Base-by-base conservation (phyloP, 2,113 vertebrate species). In the Austrofundulus limnaeus region DNA sequence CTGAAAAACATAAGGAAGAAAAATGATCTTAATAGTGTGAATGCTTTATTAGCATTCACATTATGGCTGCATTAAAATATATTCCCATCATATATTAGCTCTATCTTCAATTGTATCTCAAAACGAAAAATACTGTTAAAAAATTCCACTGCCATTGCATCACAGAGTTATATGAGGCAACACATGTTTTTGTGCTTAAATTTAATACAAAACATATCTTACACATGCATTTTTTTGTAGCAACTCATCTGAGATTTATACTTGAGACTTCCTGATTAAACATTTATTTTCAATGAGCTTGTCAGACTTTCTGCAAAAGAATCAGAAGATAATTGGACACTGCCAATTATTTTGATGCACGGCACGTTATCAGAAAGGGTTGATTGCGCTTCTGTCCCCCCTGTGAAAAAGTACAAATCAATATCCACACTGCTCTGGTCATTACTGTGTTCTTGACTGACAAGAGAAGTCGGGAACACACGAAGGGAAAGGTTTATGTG, bases 311-410 rank as follows among this genome's bases (percentile, higher is more conserved):
- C 71, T 78, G 75, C 49, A 72, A 71, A 87, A 25, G 81, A 83
- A 87, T 88, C 83, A 80, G 69, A 47, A 82, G 76, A 72, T 89
- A 89, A 91, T 85, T 81, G 81, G 64, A 57, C 19, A 60, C 63
- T 76, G 80, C 72, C 81, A 84, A 80, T 87, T 89, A 84, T 80
- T 85, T 70, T 84, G 87, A 89, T 83, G 70, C 70, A 83, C 77
- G 17, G 61, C 54, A 23, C 68, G 74, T 68, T 69, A 87, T 82
- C 61, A 80, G 63, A 53, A 47, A 61, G 77, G 70, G 55, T 66
- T 82, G 60, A 83, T 67, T 75, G 65, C 65, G 64, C 53, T 23
- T 61, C 61, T 73, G 66, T 61, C 52, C 45, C 47, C 74, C 45
- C 45, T 55, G 66, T 24, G 65, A 78, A 66, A 72, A 11, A 77